A percentile compares a stretch with the other conserved stretches of the same genome.
Conservation (phyloP, 2,797 vertebrate species). For the Numenius phaeopus region DNA sequence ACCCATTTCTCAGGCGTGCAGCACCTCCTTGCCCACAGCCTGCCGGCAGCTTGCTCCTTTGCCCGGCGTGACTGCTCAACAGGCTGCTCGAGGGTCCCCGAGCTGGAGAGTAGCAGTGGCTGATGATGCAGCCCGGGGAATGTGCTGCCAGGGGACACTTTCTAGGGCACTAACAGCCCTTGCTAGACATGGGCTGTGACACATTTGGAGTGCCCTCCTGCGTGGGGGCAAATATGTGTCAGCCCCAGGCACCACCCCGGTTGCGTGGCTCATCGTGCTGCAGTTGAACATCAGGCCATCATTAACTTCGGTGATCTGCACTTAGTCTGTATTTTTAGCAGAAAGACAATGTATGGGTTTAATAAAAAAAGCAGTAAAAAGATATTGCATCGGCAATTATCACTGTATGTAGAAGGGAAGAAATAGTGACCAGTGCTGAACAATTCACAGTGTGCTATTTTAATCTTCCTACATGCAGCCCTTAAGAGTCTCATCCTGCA, state of each 20-base stretch:
- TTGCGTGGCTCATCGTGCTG: accelerated
- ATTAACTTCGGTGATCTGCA: background rate
- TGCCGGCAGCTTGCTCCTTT: no score
- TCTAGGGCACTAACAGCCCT: background rate
- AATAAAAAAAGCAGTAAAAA: slow-evolving; percentile 58
- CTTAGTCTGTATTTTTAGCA: slow-evolving; percentile 18
- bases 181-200: no score
- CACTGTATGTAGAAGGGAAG: background rate
- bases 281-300: background rate
- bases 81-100: accelerated
- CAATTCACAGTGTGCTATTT: background rate
- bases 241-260: background rate
- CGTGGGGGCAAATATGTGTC: accelerated
- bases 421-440: background rate
- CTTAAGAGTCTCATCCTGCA: background rate
- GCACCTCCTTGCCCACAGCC: background rate
- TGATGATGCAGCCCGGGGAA: background rate
- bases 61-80: accelerated
- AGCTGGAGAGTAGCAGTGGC: background rate
- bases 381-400: slow-evolving; percentile 14
- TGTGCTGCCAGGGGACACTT: background rate
- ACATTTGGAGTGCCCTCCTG: background rate
- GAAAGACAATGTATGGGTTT: slow-evolving; percentile 10
- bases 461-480: background rate
- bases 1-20: accelerated